Evolutionary conservation across 1,140 invertebrate genomes (phyloP), one percentile per base, ranked within the genome.

Genomic region (Drosophila burlai): DNA sequence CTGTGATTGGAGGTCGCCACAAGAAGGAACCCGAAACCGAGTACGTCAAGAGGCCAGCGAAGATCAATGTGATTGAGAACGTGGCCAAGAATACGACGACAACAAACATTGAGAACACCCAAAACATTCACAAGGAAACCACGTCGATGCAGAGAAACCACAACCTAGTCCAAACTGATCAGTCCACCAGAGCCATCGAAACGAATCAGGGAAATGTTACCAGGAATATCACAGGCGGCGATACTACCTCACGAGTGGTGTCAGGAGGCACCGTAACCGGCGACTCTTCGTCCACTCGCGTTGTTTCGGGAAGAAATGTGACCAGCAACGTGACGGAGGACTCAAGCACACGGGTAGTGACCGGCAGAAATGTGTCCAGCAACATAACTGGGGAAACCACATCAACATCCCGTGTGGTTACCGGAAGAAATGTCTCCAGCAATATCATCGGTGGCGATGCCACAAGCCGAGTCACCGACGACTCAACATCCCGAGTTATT

Each of bases 11-110:
- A 13, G 78, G 81, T 31, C 87, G 92, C 10, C 78, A 66, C 18
- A 92, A 91, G 46, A 91, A 87, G 40, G 91, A 93, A 60, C 92
- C 92, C 2, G 92, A 93, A 81, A 93, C 91, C 1, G 87, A 93
- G 50, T 92, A 92, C 54, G 83, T 93, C 4, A 86, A 86, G 59
- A 72, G 92, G 21, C 90, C 89, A 38, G 90, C 80, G 0, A 92
- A 78, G 47, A 85, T 93, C 1, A 93, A 93, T 76, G 84, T 93
- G 7, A 85, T 92, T 31, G 92, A 93, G 57, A 93, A 93, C 62
- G 78, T 91, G n/a, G 85, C 77, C 18, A 91, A 83, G 52, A 92
- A 83, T 52, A 91, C 76, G 21, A 84, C 73, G 6, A 83, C 69
- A 15, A 92, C 90, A 38, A 92, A 92, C 16, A 83, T 91, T 57